A percentile compares a stretch with the other conserved stretches of the same genome.
phyloP scores from a whole-genome alignment of 2,888 invertebrate genomes.

The Pedicia rivosa region DNA sequence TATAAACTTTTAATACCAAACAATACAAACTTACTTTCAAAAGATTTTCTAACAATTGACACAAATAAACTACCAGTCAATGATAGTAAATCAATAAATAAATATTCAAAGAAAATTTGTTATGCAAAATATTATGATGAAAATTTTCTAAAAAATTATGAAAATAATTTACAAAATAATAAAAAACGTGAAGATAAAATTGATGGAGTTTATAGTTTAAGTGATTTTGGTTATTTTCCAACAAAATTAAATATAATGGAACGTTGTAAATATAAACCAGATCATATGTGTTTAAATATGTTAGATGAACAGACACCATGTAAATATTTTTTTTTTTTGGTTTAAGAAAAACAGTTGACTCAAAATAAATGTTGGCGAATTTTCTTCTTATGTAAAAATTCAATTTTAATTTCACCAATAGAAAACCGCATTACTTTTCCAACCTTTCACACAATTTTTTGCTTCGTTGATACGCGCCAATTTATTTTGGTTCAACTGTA shows the following conservation, averaged over 20 bases:
- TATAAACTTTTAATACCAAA: conserved; percentile 11
- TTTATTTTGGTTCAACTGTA: too few species aligned
- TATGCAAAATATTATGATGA: neutral
- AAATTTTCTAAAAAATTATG: neutral
- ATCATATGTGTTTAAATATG: conserved; percentile 20
- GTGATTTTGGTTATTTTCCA: conserved; percentile 15
- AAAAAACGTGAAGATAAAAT: conserved; percentile 5
- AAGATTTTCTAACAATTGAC: conserved; percentile 13
- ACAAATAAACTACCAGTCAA: conserved; percentile 7
- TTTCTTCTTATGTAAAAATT: too few species aligned
- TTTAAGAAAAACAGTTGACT: neutral
- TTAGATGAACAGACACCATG: conserved; percentile 20
- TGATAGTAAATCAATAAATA: neutral
- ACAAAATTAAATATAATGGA: conserved; percentile 15
- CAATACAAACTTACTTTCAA: conserved; percentile 5
- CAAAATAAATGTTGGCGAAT: conserved; percentile 2
- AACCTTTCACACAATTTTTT: too few species aligned
- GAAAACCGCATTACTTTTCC: too few species aligned
- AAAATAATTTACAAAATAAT: neutral
- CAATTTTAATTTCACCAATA: too few species aligned
- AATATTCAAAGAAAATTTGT: neutral
- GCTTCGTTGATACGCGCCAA: too few species aligned
- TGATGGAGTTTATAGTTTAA: conserved; percentile 11
- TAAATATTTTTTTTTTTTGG: conserved; percentile 9
- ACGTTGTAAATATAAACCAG: conserved; percentile 16